Conservation (phyloP, 2,888 invertebrate species). For the Tipula confusa region DNA sequence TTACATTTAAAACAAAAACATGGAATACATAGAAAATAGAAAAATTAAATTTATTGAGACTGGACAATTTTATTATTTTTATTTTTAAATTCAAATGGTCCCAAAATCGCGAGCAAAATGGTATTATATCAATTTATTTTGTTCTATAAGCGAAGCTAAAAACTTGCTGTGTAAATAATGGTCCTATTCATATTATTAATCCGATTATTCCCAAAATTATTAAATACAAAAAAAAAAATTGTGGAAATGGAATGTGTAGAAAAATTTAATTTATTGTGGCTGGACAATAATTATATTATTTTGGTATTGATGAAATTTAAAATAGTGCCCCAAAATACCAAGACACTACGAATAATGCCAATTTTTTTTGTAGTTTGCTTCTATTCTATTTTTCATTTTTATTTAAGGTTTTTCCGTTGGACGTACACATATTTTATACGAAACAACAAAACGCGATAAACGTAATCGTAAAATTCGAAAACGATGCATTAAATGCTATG, state of each 20-base stretch:
- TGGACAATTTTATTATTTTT: conserved; percentile 31
- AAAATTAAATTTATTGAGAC: conserved; percentile 39
- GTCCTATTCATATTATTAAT: too few species aligned
- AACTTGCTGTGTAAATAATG: too few species aligned
- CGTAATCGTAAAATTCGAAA: conserved; percentile 20
- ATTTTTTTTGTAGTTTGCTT: neutral
- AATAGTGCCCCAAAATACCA: too few species aligned
- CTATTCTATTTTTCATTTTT: conserved; percentile 8
- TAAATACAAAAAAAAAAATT: too few species aligned
- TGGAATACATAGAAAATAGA: conserved; percentile 48
- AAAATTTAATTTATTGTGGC: too few species aligned
- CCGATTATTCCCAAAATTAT: too few species aligned
- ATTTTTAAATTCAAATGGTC: neutral
- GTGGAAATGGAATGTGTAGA: too few species aligned
- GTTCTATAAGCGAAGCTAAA: too few species aligned
- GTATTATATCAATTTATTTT: too few species aligned
- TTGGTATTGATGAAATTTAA: too few species aligned
- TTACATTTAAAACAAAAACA: conserved; percentile 50
- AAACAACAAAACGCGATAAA: conserved; percentile 27
- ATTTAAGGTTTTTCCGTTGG: neutral
- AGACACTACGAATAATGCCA: neutral
- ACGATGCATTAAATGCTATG: conserved; percentile 26
- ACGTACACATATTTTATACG: conserved; percentile 8
- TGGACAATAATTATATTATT: too few species aligned
- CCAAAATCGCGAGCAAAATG: neutral